Conservation (phyloP, 23 tunicate species). For the Ascidia mentula region DNA sequence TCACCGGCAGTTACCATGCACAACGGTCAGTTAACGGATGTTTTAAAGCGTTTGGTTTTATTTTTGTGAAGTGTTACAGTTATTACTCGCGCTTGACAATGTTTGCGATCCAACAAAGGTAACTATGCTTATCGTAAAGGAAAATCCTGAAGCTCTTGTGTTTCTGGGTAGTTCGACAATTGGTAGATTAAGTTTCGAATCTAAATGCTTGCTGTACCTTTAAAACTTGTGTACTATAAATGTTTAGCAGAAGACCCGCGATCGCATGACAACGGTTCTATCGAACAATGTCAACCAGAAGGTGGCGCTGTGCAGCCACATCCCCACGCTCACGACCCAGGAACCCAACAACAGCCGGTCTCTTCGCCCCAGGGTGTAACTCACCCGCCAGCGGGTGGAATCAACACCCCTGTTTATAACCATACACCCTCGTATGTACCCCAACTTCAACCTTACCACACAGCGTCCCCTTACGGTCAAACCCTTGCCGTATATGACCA, state of each 20-base stretch:
- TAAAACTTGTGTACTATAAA: too few species aligned
- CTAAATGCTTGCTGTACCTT: too few species aligned
- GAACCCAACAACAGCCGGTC: background rate
- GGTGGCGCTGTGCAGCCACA: background rate
- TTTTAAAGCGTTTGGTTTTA: too few species aligned
- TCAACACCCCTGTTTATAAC: background rate
- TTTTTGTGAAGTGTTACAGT: too few species aligned
- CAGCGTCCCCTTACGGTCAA: background rate
- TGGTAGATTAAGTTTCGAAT: too few species aligned
- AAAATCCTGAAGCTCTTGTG: too few species aligned
- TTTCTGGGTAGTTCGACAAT: too few species aligned
- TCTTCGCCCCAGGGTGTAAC: background rate
- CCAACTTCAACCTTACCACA: background rate
- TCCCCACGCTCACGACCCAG: background rate
- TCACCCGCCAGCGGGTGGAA: background rate
- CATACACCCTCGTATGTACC: background rate
- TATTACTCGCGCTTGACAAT: too few species aligned
- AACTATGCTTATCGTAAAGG: too few species aligned
- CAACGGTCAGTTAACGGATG: background rate
- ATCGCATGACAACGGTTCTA: background rate
- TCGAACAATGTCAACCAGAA: background rate
- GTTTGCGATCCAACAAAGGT: too few species aligned
- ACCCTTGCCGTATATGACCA: background rate
- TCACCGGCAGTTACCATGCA: background rate
- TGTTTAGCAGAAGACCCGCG: background rate